Percentiles rank a stretch among this genome's conserved stretches.
phyloP scores from a whole-genome alignment of 2,113 vertebrate species.

The Lasiurus cinereus region DNA sequence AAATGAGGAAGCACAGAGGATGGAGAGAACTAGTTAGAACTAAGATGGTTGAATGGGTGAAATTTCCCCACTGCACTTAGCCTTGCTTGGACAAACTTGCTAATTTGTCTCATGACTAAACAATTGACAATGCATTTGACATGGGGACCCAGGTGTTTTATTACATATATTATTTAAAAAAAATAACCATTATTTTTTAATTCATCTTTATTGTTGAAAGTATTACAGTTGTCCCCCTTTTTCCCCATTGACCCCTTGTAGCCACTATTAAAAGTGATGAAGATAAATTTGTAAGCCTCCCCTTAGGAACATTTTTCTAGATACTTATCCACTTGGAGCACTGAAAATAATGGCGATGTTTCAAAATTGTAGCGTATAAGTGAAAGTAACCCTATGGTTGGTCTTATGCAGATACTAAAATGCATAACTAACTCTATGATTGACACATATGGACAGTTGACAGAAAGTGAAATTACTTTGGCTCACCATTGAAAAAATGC shows the following conservation, averaged over 20 bases:
- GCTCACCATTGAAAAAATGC: not conserved
- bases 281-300: not conserved
- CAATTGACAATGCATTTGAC: not conserved
- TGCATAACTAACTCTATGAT: not conserved
- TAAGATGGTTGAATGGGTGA: rapidly evolving
- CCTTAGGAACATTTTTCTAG: not conserved
- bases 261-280: not conserved
- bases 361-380: not conserved
- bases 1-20: not conserved
- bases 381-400: not conserved
- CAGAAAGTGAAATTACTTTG: not conserved
- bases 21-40: rapidly evolving
- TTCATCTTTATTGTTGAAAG: too few relatives aligned
- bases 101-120: not conserved
- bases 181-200: too few relatives aligned
- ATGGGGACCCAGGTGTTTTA: not conserved
- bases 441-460: not conserved
- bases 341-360: not conserved
- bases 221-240: too few relatives aligned
- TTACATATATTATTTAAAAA: not conserved
- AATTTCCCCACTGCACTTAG: not conserved
- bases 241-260: too few relatives aligned
- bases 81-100: not conserved
- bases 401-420: not conserved
- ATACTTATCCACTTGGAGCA: not conserved